Percentiles rank a stretch among this genome's conserved stretches.
Evolutionary conservation across 2,888 invertebrate genomes (phyloP).

Genomic region (Oligia latruncula): DNA sequence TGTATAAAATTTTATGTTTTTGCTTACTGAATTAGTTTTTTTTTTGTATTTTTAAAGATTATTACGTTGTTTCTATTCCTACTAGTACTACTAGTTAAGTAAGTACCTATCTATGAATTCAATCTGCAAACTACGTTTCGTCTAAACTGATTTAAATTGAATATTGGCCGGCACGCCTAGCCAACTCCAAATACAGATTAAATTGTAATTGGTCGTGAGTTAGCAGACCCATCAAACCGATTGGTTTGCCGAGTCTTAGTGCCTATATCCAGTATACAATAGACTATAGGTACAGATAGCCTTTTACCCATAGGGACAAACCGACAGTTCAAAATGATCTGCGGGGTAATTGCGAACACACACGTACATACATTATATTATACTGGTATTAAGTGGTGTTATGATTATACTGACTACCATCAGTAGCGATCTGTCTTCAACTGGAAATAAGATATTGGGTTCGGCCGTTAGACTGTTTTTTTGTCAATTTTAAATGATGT

Average conservation of each 20-base stretch:
- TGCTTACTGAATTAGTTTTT: not conserved
- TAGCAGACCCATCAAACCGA: slow-evolving; percentile 19
- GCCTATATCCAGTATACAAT: slow-evolving; percentile 7
- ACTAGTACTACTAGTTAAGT: no score
- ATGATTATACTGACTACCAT: no score
- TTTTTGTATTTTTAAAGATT: not conserved
- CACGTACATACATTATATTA: no score
- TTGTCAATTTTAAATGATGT: not conserved
- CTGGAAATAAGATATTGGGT: no score
- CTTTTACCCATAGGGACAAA: not conserved
- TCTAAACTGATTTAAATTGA: slow-evolving; percentile 1
- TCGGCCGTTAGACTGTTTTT: not conserved
- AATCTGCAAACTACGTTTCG: not conserved
- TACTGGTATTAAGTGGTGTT: no score
- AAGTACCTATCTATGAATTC: not conserved
- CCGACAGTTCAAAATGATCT: not conserved
- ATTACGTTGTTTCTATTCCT: not conserved
- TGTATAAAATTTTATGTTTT: slow-evolving; percentile 6
- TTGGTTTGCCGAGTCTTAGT: slow-evolving; percentile 26
- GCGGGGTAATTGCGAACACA: no score
- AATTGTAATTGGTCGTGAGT: slow-evolving; percentile 42
- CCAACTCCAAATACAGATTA: slow-evolving; percentile 37
- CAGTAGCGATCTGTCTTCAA: no score
- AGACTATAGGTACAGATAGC: not conserved
- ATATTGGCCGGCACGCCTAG: slow-evolving; percentile 3